These are phyloP conservation scores for Stichopus horrens DNA, from an alignment of 53 echinoderm and acorn worm genomes.

Conservation along the genomic window DNA sequence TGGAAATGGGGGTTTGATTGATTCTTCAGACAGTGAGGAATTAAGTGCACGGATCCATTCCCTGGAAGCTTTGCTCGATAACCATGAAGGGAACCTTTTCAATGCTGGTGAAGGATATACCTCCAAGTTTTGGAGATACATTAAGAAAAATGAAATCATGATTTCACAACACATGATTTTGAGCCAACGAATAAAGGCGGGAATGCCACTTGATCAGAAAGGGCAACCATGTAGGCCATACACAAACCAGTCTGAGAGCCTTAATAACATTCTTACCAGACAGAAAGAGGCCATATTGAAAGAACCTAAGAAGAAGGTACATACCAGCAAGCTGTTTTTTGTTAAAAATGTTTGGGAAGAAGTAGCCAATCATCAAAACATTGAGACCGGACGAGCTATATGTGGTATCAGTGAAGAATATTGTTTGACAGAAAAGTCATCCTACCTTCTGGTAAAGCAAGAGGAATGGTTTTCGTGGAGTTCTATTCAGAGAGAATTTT, in stretches of 20 bases:
- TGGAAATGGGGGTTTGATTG: no score
- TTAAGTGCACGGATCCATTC: no score
- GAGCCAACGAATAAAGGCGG: background rate
- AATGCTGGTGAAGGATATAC: no score
- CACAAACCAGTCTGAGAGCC: conserved; percentile 19
- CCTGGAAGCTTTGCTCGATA: no score
- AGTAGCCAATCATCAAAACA: background rate
- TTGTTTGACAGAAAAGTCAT: background rate
- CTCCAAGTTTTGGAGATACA: background rate
- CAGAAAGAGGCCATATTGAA: background rate
- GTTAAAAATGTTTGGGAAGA: background rate
- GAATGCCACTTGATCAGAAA: background rate
- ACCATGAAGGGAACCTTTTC: no score
- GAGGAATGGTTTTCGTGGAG: background rate
- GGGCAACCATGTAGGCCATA: background rate
- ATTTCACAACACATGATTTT: background rate
- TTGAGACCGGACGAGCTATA: background rate
- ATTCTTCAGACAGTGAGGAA: no score
- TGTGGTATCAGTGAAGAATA: background rate
- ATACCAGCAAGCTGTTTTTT: background rate
- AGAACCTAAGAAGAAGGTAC: background rate
- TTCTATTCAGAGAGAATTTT: background rate
- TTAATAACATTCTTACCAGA: background rate
- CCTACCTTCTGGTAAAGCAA: background rate
- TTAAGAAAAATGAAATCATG: background rate